Evolutionary conservation across 1,140 invertebrate species (phyloP).

Genomic region (Wiebesia pumilae): DNA sequence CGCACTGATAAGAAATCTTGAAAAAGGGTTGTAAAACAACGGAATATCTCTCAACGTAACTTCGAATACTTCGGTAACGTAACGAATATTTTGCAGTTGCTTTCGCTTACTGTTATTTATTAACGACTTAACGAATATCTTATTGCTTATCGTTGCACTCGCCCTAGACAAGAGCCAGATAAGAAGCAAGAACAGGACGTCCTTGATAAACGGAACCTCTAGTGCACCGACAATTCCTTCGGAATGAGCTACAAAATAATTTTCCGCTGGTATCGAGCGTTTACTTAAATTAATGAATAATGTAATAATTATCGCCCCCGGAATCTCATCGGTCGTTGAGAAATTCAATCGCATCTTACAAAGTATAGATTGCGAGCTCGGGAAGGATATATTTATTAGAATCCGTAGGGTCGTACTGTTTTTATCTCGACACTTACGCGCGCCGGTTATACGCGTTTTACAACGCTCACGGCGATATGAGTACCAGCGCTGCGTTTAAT

Average conservation of each 20-base stretch:
- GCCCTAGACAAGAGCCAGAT: neutral
- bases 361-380: neutral
- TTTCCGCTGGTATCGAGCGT: neutral
- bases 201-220: neutral
- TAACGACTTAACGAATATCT: neutral
- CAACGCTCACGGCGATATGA: constrained; percentile 15
- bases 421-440: constrained; percentile 31
- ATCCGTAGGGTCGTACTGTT: constrained; percentile 11
- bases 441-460: constrained; percentile 26
- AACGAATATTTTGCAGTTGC: neutral
- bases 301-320: constrained; percentile 12
- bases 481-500: neutral
- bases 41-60: neutral
- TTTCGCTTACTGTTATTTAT: neutral
- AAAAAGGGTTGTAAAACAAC: neutral
- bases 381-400: constrained; percentile 4
- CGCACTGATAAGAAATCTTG: neutral
- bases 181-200: neutral
- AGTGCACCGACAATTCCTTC: too few species aligned
- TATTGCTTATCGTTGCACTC: neutral
- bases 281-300: neutral
- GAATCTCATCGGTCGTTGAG: neutral
- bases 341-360: constrained; percentile 6
- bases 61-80: too few species aligned
- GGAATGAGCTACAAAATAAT: neutral